These are phyloP conservation scores for Blennius ocellaris DNA, from an alignment of 2,113 vertebrate genomes.

Conservation along the genomic window DNA sequence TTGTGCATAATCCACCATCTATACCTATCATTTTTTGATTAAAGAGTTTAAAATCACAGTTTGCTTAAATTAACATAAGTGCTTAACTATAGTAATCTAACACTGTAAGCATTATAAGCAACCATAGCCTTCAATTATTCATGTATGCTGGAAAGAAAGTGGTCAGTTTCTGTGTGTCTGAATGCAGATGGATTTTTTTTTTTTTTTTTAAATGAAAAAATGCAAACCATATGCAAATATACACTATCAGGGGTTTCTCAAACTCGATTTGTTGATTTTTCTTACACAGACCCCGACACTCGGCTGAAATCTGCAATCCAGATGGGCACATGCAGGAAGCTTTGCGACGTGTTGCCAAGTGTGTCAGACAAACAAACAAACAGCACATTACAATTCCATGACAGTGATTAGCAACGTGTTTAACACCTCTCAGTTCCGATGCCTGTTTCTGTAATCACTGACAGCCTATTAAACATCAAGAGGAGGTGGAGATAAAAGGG, in stretches of 20 bases:
- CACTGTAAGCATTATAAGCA: not conserved
- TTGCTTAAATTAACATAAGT: constrained; percentile 9
- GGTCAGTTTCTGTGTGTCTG: not conserved
- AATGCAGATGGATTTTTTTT: not conserved
- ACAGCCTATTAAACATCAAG: constrained; percentile 43
- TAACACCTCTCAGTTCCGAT: constrained; percentile 53
- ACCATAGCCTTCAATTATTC: not conserved
- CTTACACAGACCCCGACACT: constrained; percentile 1
- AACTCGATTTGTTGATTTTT: constrained; percentile 25
- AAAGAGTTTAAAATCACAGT: constrained; percentile 6
- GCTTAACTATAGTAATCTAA: constrained; percentile 9
- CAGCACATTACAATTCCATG: constrained; percentile 44
- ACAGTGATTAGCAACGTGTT: constrained; percentile 61
- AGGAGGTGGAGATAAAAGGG: constrained; percentile 10
- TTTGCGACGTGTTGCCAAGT: constrained; percentile 64
- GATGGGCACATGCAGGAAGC: constrained; percentile 58
- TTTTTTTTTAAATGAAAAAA: constrained; percentile 1
- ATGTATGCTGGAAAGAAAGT: not conserved
- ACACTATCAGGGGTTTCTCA: constrained; percentile 16
- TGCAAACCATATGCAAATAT: constrained; percentile 26
- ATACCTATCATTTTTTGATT: not conserved
- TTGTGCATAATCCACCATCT: constrained; percentile 12
- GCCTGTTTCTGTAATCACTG: constrained; percentile 50
- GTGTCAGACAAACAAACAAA: constrained; percentile 62
- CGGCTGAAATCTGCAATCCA: constrained; percentile 34